phyloP scores from a whole-genome alignment of 1,140 invertebrate species.

The Patella vulgata region DNA sequence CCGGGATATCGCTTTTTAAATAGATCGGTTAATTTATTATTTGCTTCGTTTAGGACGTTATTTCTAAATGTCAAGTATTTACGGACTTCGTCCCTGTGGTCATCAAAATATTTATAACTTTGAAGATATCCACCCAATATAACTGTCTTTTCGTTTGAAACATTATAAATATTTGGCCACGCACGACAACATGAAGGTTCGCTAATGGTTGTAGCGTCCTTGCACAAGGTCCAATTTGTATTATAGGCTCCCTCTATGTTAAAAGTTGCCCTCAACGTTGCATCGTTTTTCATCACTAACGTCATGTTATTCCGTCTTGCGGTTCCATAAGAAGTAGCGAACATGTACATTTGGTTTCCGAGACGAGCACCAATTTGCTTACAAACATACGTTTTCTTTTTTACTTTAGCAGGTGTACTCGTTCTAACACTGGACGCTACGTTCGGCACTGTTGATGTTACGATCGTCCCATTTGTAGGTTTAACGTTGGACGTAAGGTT shows the following conservation, averaged over 20 bases:
- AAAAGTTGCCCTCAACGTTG: slow-evolving; percentile 8
- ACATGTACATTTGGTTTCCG: slow-evolving; percentile 37
- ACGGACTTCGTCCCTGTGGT: slow-evolving; percentile 21
- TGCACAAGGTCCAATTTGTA: slow-evolving; percentile 6
- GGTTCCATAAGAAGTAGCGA: slow-evolving; percentile 35
- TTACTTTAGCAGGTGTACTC: too few relatives aligned
- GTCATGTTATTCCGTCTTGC: slow-evolving; percentile 19
- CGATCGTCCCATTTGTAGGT: too few relatives aligned
- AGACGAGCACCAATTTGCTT: slow-evolving; percentile 20
- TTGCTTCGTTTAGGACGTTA: slow-evolving; percentile 6
- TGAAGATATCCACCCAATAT: slow-evolving; percentile 31
- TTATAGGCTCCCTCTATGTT: slow-evolving; percentile 7
- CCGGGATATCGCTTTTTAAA: not conserved
- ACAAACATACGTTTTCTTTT: too few relatives aligned
- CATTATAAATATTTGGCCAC: slow-evolving; percentile 2
- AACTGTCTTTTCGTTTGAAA: slow-evolving; percentile 3
- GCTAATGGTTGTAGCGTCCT: not conserved
- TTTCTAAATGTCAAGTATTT: slow-evolving; percentile 23
- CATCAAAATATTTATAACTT: slow-evolving; percentile 41
- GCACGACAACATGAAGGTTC: slow-evolving; percentile 22
- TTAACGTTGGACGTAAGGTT: too few relatives aligned
- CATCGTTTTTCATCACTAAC: not conserved
- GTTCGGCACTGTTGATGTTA: too few relatives aligned
- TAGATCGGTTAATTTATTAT: not conserved
- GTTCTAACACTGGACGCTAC: too few relatives aligned